Percentiles rank a stretch among this genome's conserved stretches.
phyloP scores from a whole-genome alignment of 2,797 vertebrate genomes.

The Acipenser oxyrinchus region DNA sequence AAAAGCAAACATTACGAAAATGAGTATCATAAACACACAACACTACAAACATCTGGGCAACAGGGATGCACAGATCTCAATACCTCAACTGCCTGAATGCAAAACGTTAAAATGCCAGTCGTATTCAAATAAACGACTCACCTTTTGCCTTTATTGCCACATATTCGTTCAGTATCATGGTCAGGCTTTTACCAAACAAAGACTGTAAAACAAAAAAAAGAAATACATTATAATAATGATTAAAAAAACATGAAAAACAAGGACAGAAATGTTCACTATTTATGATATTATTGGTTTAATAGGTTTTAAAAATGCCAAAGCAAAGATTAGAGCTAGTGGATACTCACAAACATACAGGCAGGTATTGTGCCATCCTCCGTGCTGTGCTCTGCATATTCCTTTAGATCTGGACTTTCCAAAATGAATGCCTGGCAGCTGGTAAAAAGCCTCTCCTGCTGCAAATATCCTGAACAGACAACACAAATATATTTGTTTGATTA shows the following conservation, averaged over 20 bases:
- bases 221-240: neutral
- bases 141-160: conserved; percentile 88
- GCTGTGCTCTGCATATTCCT: conserved; percentile 90
- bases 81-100: neutral
- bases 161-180: conserved; percentile 91
- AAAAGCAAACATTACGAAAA: neutral
- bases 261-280: neutral
- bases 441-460: conserved; percentile 87
- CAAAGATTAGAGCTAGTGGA: neutral
- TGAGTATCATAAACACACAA: neutral
- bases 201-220: conserved; percentile 62
- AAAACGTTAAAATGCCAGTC: neutral
- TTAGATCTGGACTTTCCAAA: conserved; percentile 85
- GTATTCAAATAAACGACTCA: conserved; percentile 36
- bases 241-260: neutral
- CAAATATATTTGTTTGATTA: too few species aligned
- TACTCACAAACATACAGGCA: conserved; percentile 88
- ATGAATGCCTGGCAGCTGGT: conserved; percentile 83
- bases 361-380: conserved; percentile 84
- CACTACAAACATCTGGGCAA: neutral
- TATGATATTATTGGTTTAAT: too few species aligned
- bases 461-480: conserved; percentile 68
- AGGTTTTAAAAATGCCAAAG: neutral
- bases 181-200: conserved; percentile 92
- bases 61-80: too few species aligned